Evolutionary conservation across 2,113 vertebrate species (phyloP), one percentile per base, ranked within the genome.

Genomic region (Rhipidura dahli): DNA sequence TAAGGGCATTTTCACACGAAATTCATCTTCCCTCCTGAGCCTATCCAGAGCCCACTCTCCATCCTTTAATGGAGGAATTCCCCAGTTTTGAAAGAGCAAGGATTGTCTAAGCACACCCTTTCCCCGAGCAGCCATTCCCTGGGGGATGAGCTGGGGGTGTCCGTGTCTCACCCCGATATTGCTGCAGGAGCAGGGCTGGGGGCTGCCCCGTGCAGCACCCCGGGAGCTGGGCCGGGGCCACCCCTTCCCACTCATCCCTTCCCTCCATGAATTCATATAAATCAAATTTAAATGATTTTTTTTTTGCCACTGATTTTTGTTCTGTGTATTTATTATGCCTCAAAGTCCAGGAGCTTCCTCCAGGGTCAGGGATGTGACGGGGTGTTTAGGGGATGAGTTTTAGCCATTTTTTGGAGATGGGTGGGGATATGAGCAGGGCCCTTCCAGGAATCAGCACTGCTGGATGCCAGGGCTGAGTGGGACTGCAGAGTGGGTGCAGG

Each of bases 391-490:
- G 47, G 30, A 39, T 15, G 57, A 42, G 17, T 64, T 92, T 93
- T 8, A 47, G 22, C 8, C 35, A 1, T 31, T 75, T 81, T 61
- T 23, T 44, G 51, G 37, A 27, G 70, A 9, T 5, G 22, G 23
- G 8, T 1, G 1, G 14, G 35, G 23, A 61, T 1, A 0, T 0
- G 26, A 93, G 23, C 19, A 19, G 37, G 37, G 11, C 15, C 13
- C 13, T 72, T 63, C 50, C 73, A 49, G 77, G 31, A 73, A 28
- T 9, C 5, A 2, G 4, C 2, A 0, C 27, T 45, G 44, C n/a
- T 33, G 68, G 33, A 6, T 7, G 9, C 26, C 2, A 5, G 83
- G 11, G 27, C 50, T 44, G 40, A 1, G 30, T 4, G 4, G 78
- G 69, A 57, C 37, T 10, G 37, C 2, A 0, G 49, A 84, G 40